Percentiles rank a stretch among this genome's conserved stretches.
Evolutionary conservation across 2,888 invertebrate genomes (phyloP).

Genomic region (Acanthopleura granulata): DNA sequence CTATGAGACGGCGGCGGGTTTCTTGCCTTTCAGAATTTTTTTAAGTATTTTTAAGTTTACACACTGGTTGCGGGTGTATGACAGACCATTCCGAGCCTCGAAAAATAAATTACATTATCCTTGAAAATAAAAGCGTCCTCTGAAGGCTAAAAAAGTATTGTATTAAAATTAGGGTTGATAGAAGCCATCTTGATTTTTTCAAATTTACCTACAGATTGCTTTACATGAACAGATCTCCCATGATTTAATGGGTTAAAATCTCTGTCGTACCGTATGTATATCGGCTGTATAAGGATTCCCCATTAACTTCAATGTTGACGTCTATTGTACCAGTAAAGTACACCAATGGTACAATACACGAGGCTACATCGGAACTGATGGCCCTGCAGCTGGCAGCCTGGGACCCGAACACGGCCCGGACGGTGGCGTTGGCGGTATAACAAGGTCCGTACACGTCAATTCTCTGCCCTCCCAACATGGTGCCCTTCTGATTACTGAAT

Average conservation of each 20-base stretch:
- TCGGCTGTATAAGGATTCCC: not conserved
- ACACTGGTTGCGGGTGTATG: too few relatives aligned
- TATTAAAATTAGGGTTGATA: too few relatives aligned
- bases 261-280: not conserved
- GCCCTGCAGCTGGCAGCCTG: not conserved
- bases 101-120: too few relatives aligned
- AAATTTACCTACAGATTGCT: too few relatives aligned
- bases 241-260: not conserved
- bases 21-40: too few relatives aligned
- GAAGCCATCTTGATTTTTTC: too few relatives aligned
- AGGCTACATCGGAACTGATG: not conserved
- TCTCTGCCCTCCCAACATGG: not conserved
- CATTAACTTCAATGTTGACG: not conserved
- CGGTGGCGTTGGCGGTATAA: not conserved
- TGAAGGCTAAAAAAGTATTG: too few relatives aligned
- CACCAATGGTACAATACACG: not conserved
- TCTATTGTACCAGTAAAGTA: not conserved
- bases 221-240: too few relatives aligned
- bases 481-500: not conserved
- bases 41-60: too few relatives aligned
- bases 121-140: too few relatives aligned
- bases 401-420: not conserved
- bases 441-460: constrained; percentile 1
- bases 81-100: too few relatives aligned
- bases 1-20: too few relatives aligned